Base-by-base conservation (phyloP, 2,888 invertebrate species). In the Mechanitis messenoides region DNA sequence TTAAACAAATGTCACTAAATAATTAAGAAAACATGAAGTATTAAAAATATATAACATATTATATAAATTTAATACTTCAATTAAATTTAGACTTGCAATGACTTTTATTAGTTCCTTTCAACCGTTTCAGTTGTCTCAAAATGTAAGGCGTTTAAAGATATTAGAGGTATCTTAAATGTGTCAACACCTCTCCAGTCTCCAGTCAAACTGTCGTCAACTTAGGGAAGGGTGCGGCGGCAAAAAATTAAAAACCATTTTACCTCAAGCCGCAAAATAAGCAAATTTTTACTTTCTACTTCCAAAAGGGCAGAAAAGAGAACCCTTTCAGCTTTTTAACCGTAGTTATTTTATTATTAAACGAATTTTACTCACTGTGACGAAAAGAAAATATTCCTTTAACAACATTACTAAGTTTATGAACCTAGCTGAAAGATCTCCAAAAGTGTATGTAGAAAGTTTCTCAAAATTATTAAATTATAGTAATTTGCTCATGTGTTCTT, bases 261-360 rank as follows among this genome's bases (percentile, higher is more conserved):
- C 63, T 68, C 63, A 63, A 65, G 67, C 68, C 69, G 65, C 68
- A 71, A 72, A 71, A 74, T 71, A 74, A 72, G 69, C 68, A 72
- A 72, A 70, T 70, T 73, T 71, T 72, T 71, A 66, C 72, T 67
- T 70, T 67, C 64, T 62, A 69, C 7, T 68, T 68, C 62, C 66
- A 68, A 70, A 67, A 69, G 64, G 66, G 68, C 68, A 68, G 68
- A 68, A 68, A 71, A 68, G 60, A 68, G 67, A 69, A 67, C 66
- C 69, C 62, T 71, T 71, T 74, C 69, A 71, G 71, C 72, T 69
- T 71, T 72, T 74, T 70, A 71, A 65, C 67, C 67, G 68, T 61
- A 66, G 64, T 71, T 71, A 71, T 72, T 72, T 71, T 71, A 72
- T 69, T 68, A 70, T 70, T 67, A 71, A 68, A 70, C 68, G 68